A percentile compares a stretch with the other conserved stretches of the same genome.
phyloP scores from a whole-genome alignment of 2,888 invertebrate genomes.

The Melieria crassipennis region DNA sequence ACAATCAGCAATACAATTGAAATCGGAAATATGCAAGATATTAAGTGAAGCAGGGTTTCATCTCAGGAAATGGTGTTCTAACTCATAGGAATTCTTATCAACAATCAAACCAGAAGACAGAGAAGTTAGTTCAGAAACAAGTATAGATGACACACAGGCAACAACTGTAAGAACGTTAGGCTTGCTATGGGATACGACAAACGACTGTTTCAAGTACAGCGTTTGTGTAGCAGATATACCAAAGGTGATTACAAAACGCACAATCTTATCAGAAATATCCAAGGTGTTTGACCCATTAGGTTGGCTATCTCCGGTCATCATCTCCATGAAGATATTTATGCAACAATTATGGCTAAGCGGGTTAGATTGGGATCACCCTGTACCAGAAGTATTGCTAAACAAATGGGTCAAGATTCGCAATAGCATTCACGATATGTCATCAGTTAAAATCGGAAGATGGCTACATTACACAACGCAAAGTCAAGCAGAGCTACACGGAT shows the following conservation, averaged over 20 bases:
- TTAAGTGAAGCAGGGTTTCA: slow-evolving; percentile 27
- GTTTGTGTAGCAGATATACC: not conserved
- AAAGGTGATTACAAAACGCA: slow-evolving; percentile 30
- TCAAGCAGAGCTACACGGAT: slow-evolving; percentile 32
- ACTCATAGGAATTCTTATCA: slow-evolving; percentile 19
- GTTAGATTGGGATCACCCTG: slow-evolving; percentile 21
- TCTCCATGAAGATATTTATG: slow-evolving; percentile 12
- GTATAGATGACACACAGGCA: slow-evolving; percentile 45
- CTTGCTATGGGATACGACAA: slow-evolving; percentile 23
- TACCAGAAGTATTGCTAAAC: not conserved
- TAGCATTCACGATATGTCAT: slow-evolving; percentile 7
- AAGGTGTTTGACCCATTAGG: slow-evolving; percentile 15
- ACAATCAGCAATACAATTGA: slow-evolving; percentile 9
- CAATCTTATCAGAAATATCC: slow-evolving; percentile 32
- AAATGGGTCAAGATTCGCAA: not conserved
- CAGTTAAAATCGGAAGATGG: slow-evolving; percentile 30
- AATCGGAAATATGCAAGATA: slow-evolving; percentile 12
- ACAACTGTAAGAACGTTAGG: slow-evolving; percentile 25
- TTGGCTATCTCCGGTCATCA: slow-evolving; percentile 4
- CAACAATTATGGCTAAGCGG: slow-evolving; percentile 20
- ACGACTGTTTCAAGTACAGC: slow-evolving; percentile 24
- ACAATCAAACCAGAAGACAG: slow-evolving; percentile 1
- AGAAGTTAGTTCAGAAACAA: slow-evolving; percentile 44
- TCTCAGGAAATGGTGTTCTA: slow-evolving; percentile 32
- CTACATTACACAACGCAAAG: slow-evolving; percentile 3